phyloP scores from a whole-genome alignment of 30 jellyfish, hydroid and myxozoan species.

The Aurelia coerulea region DNA sequence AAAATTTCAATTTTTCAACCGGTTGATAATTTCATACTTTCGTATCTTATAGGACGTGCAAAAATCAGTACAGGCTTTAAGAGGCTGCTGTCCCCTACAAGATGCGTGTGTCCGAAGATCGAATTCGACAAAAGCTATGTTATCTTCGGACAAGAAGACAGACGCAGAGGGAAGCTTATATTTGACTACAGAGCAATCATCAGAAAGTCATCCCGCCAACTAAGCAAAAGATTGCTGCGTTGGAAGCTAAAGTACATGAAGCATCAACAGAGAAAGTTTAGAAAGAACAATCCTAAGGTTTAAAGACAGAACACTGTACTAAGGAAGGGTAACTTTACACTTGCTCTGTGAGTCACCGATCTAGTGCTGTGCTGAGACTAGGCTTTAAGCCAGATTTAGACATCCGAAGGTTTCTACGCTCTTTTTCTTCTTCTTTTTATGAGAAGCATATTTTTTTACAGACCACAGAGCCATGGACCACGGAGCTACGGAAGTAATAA shows the following conservation, averaged over 20 bases:
- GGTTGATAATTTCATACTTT: no score
- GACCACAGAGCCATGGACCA: no score
- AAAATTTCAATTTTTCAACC: no score
- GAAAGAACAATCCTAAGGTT: background rate
- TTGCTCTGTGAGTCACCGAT: no score
- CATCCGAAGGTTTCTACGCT: no score
- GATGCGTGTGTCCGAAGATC: slow-evolving; percentile 81
- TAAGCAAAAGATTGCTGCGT: slow-evolving; percentile 30
- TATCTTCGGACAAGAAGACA: slow-evolving; percentile 78
- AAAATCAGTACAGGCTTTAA: slow-evolving; percentile 46
- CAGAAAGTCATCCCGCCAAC: background rate
- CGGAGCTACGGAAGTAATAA: no score
- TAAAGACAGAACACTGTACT: no score
- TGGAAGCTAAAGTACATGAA: slow-evolving; percentile 48
- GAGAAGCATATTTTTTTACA: no score
- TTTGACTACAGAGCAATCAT: slow-evolving; percentile 31
- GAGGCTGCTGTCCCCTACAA: slow-evolving; percentile 49
- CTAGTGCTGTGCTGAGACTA: no score
- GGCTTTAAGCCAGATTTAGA: no score
- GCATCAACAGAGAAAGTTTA: slow-evolving; percentile 13
- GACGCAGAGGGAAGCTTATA: slow-evolving; percentile 23
- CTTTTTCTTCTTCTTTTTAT: no score
- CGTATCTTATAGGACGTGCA: slow-evolving; percentile 45
- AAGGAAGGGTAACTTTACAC: no score
- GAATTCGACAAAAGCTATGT: slow-evolving; percentile 77